Evolutionary conservation across 2,888 invertebrate species (phyloP), one percentile per base, ranked within the genome.

Genomic region (Esperia sulphurella): DNA sequence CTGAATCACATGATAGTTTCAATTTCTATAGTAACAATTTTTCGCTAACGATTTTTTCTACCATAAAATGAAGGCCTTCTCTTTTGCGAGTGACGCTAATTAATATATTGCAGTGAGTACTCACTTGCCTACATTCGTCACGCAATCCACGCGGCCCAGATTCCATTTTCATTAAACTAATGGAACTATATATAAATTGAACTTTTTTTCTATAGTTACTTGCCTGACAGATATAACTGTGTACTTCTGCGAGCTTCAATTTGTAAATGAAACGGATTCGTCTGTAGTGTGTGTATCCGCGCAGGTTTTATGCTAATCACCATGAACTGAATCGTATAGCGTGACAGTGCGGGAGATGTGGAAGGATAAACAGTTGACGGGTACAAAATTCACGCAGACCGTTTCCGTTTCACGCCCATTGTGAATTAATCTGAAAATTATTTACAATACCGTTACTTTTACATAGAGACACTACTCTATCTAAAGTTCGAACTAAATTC

Each of bases 321-420:
- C 63, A 58, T 55, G 58, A 53, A 48, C 54, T 7, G 53, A 55
- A 53, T 62, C 62, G 64, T 72, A 58, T 60, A 65, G 75, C 85
- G 74, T 84, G 76, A 79, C 82, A 71, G 72, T 69, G 76, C 67
- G 71, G 68, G 68, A 81, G 79, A 81, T 84, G 75, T 77, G 69
- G 71, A 71, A 57, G 65, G 71, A 71, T 72, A 71, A 69, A 63
- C 55, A 53, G 57, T 58, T 61, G 53, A 56, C 55, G 59, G 58
- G 54, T 60, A 46, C 57, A 43, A 43, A 50, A 31, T 45, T 53
- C 55, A 60, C 57, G 51, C 58, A 50, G n/a, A 54, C 56, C 56
- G 54, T 59, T 64, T 69, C 66, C 67, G 66, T 57, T 62, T 52
- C 48, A 48, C 58, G 59, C 60, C 55, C 46, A 56, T 55, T 53